Percentiles rank a stretch among this genome's conserved stretches.
These are phyloP conservation scores for Rambutsinella grinnellia DNA, from an alignment of 2,888 invertebrate genomes.

Conservation along the genomic window DNA sequence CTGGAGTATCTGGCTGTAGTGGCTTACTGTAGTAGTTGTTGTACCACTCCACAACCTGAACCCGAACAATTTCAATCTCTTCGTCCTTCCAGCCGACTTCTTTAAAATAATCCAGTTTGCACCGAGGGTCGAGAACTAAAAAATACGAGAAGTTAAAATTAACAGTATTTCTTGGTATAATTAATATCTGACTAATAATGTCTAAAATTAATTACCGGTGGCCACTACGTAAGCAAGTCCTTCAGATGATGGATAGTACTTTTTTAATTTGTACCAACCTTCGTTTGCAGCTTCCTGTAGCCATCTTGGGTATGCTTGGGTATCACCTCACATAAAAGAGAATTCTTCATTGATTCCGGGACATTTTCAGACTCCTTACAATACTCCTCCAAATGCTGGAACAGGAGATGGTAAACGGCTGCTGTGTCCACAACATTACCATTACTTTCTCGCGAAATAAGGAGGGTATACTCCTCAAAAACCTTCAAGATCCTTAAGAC, in stretches of 20 bases:
- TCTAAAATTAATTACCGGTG: background rate
- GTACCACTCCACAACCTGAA: background rate
- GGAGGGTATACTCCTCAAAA: background rate
- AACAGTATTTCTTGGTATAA: background rate
- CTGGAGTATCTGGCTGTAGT: background rate
- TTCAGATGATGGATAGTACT: conserved; percentile 9
- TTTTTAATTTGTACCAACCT: conserved; percentile 4
- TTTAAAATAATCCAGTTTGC: conserved; percentile 14
- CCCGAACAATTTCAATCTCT: background rate
- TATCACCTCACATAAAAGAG: background rate
- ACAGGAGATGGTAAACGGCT: too few relatives aligned
- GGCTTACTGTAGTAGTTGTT: background rate
- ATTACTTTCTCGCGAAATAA: background rate
- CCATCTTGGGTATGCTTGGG: conserved; percentile 16
- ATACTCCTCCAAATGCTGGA: background rate
- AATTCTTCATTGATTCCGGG: background rate
- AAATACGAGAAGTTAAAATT: too few relatives aligned
- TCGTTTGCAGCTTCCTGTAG: background rate
- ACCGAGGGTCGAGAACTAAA: conserved; percentile 12
- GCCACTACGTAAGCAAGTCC: background rate
- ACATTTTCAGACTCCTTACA: background rate
- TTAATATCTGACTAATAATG: background rate
- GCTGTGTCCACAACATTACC: background rate
- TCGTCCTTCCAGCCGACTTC: background rate
- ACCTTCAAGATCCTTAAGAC: background rate